Evolutionary conservation across 2,797 vertebrate genomes (phyloP).

Genomic region (Caiman crocodilus): DNA sequence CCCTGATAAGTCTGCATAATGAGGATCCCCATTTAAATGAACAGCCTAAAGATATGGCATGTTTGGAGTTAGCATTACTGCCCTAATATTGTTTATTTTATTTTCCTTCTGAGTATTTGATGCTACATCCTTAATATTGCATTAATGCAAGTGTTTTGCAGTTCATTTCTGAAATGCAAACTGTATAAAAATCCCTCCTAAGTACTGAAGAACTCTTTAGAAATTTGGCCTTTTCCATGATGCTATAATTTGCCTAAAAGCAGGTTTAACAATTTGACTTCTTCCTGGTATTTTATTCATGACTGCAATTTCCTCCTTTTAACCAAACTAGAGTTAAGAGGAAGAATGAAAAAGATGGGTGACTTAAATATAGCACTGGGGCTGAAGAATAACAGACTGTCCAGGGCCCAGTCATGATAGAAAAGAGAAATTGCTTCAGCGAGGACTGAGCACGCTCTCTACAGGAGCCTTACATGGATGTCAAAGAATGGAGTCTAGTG

Average conservation of each 20-base stretch:
- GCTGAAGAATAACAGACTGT: conserved; percentile 55
- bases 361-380: conserved; percentile 63
- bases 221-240: not conserved
- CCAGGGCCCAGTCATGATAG: conserved; percentile 64
- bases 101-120: not conserved
- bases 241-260: conserved; percentile 20
- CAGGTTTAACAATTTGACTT: conserved; percentile 5
- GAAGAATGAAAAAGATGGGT: conserved; percentile 59
- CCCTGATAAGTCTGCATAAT: not conserved
- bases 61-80: not conserved
- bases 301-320: conserved; percentile 51
- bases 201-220: not conserved
- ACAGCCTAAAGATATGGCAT: not conserved
- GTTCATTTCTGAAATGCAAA: not conserved
- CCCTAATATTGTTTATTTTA: not conserved
- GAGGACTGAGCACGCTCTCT: conserved; percentile 58
- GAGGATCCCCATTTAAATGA: not conserved
- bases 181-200: not conserved
- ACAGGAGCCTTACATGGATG: conserved; percentile 44
- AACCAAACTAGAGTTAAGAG: conserved; percentile 38
- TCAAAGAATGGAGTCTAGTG: conserved; percentile 52
- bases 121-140: not conserved
- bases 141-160: not conserved
- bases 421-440: conserved; percentile 74
- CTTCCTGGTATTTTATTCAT: conserved; percentile 57